Evolutionary conservation across 2,113 vertebrate genomes (phyloP), one percentile per base, ranked within the genome.

Genomic region (Isichthys henryi): DNA sequence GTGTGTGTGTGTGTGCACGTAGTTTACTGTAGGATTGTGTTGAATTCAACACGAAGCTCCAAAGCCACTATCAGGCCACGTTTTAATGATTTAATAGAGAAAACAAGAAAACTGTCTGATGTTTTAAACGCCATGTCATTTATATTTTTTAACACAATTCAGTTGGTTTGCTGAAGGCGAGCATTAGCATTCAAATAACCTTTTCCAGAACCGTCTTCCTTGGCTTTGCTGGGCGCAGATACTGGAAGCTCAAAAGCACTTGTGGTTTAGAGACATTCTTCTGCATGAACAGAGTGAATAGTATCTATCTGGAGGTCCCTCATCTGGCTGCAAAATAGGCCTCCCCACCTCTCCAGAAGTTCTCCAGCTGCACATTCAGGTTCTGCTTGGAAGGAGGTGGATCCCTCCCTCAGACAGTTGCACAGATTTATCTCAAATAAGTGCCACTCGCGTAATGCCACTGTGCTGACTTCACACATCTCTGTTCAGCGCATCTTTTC

Each of bases 141-240:
- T 48, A 6, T 5, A 35, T 77, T 80, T 77, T 80, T 39, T 21
- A 43, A 80, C 4, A 35, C 45, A 84, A 11, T 84, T 84, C 82
- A 48, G 82, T 46, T 48, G n/a, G 82, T 48, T 84, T 84, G 82
- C 82, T 84, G 82, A 48, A 84, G 45, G 39, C 19, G 3, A 84
- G 45, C 21, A 84, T 84, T 84, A 84, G 45, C 80, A 83, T 84
- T 84, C 82, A 84, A 84, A 27, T 48, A 48, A n/a, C 82, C 82
- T 48, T 84, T 84, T n/a, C 19, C 45, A 48, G 45, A 84, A 84
- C 15, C 45, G 6, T n/a, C 17, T 48, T 84, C 19, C 39, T 11
- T 43, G 74, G 35, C 35, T 84, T 46, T 48, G 23, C 45, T 23
- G 82, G 43, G 23, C 45, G 0, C 45, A 48, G 82, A 39, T 48